Evolutionary conservation across 2,888 invertebrate species (phyloP), one percentile per base, ranked within the genome.

Genomic region (Pinctada fucata): DNA sequence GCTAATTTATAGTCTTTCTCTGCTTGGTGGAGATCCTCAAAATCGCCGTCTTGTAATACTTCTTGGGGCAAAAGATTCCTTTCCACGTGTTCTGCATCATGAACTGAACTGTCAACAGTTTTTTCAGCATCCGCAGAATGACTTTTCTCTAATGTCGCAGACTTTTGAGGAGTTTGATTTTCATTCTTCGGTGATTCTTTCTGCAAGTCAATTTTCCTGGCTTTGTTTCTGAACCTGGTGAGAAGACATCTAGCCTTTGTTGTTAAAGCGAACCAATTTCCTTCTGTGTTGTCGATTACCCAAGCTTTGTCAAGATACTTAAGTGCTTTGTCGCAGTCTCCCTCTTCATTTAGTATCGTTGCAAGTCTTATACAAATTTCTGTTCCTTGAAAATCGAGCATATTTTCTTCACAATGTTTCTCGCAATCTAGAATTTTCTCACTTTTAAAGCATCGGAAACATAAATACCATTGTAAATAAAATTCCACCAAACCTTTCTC

Each of bases 221-320:
- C 50, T 5, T 52, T 51, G 47, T 47, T 3, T 31, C 45, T 48
- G 69, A 16, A 70, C 50, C 47, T 71, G 13, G 8, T 66, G 45
- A 48, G 47, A 58, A 49, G 45, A 4, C 74, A 16, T 45, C 52
- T 47, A 31, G 78, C 51, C 45, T 48, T 65, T 50, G 66, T 52
- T 47, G 71, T 71, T 49, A 16, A 67, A 3, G 74, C 71, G 58
- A 79, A 79, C 78, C 78, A 79, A 31, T 79, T 75, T 48, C 66
- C 65, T 31, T 70, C 48, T 47, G 50, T 48, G 67, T 51, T n/a
- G 47, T 71, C 71, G 8, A 52, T 31, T 3, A 45, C 4, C 58
- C 65, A 50, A 8, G 71, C 51, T 2, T 79, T 13, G n/a, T 71
- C 5, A 6, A 79, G n/a, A n/a, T 66, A 64, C 1, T 10, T 45